phyloP scores from a whole-genome alignment of 2,888 invertebrate species.

The Tortrix viridana region DNA sequence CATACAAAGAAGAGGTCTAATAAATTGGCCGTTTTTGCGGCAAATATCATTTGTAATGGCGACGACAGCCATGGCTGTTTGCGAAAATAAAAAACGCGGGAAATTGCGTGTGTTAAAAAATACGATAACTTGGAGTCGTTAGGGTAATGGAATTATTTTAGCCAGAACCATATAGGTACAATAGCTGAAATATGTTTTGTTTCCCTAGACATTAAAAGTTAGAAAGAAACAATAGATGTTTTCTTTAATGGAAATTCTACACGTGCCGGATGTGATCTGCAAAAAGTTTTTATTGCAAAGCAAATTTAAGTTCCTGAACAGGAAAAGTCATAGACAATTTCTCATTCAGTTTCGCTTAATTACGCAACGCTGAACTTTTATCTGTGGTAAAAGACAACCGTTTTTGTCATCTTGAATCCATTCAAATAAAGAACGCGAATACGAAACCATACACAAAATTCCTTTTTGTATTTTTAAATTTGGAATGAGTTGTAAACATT shows the following conservation, averaged over 20 bases:
- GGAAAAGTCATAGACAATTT: conserved; percentile 10
- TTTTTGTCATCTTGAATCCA: conserved; percentile 61
- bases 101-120: conserved; percentile 73
- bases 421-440: conserved; percentile 16
- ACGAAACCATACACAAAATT: conserved; percentile 18
- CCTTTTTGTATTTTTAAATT: conserved; percentile 17
- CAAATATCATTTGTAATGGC: conserved; percentile 69
- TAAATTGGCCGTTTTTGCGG: conserved; percentile 40
- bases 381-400: conserved; percentile 50
- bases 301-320: too few species aligned
- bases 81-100: conserved; percentile 64
- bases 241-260: too few species aligned
- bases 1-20: conserved; percentile 4
- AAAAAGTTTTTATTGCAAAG: too few species aligned
- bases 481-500: conserved; percentile 25
- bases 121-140: conserved; percentile 40
- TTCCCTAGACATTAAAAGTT: too few species aligned
- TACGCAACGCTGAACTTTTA: conserved; percentile 26
- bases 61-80: conserved; percentile 49
- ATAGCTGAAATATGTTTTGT: too few species aligned
- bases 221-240: too few species aligned
- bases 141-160: conserved; percentile 12
- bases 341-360: conserved; percentile 33
- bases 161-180: too few species aligned
- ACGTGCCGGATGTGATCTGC: too few species aligned